These are phyloP conservation scores for Calidris pygmaea DNA, from an alignment of 2,113 vertebrate genomes.

Conservation along the genomic window DNA sequence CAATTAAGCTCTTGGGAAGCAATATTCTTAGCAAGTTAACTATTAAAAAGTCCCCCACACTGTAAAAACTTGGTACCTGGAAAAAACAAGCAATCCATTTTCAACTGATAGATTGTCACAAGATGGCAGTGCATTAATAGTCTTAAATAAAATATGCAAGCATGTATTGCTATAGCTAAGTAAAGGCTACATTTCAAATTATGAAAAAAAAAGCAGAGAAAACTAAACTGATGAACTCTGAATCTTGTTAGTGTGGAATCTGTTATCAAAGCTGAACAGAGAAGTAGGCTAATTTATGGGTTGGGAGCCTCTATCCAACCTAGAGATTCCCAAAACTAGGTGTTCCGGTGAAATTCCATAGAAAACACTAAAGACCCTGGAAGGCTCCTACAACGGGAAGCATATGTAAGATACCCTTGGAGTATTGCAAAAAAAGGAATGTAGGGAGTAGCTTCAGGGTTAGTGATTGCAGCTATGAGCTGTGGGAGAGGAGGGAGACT, in stretches of 20 bases:
- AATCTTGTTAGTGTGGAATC: background rate
- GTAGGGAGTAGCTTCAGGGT: background rate
- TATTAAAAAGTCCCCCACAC: background rate
- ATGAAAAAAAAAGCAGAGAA: background rate
- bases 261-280: background rate
- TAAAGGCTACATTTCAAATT: background rate
- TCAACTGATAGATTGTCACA: background rate
- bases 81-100: background rate
- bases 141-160: background rate
- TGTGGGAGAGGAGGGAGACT: background rate
- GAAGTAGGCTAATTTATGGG: background rate
- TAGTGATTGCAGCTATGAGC: background rate
- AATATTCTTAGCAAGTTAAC: background rate
- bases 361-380: background rate
- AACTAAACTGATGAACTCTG: background rate
- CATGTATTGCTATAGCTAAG: background rate
- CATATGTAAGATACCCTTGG: background rate
- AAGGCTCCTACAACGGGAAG: background rate
- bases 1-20: background rate
- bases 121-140: slow-evolving; percentile 32
- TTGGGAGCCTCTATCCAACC: background rate
- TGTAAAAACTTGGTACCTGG: background rate
- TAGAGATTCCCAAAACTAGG: background rate
- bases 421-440: background rate
- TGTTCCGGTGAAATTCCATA: background rate